These are phyloP conservation scores for Clarias laeviceps DNA, from an alignment of 2,797 vertebrate species.

Conservation along the genomic window DNA sequence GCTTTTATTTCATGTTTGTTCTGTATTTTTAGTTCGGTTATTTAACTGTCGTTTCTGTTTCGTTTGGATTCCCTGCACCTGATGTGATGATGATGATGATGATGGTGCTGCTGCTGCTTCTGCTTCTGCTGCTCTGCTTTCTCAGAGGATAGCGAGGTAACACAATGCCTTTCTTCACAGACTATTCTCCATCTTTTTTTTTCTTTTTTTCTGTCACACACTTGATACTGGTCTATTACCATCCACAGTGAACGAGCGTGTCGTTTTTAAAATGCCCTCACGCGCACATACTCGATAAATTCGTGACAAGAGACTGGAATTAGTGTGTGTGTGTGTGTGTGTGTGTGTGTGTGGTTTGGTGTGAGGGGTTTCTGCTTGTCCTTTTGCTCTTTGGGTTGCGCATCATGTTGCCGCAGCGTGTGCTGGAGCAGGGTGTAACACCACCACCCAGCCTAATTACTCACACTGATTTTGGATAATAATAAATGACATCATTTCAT, in stretches of 20 bases:
- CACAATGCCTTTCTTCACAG: not conserved
- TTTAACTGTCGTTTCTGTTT: constrained; percentile 56
- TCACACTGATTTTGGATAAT: not conserved
- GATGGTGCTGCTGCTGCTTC: constrained; percentile 45
- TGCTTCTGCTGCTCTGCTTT: constrained; percentile 52
- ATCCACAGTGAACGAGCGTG: not conserved
- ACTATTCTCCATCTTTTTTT: not conserved
- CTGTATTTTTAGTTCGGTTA: constrained; percentile 6
- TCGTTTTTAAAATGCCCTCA: too few relatives aligned
- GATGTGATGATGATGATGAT: constrained; percentile 57
- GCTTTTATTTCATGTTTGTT: not conserved
- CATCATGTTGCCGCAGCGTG: not conserved
- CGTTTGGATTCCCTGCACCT: constrained; percentile 74
- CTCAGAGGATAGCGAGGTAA: constrained; percentile 79
- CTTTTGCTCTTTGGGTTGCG: not conserved
- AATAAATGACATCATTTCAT: not conserved
- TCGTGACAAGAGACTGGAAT: not conserved
- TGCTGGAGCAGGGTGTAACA: too few relatives aligned
- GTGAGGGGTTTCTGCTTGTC: not conserved
- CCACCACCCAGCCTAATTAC: not conserved
- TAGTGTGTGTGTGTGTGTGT: too few relatives aligned
- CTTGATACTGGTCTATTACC: not conserved
- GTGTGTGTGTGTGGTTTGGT: not conserved
- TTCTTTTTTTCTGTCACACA: not conserved
- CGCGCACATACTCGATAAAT: not conserved